phyloP scores from a whole-genome alignment of 2,113 vertebrate species.

The Glaucomys volans region DNA sequence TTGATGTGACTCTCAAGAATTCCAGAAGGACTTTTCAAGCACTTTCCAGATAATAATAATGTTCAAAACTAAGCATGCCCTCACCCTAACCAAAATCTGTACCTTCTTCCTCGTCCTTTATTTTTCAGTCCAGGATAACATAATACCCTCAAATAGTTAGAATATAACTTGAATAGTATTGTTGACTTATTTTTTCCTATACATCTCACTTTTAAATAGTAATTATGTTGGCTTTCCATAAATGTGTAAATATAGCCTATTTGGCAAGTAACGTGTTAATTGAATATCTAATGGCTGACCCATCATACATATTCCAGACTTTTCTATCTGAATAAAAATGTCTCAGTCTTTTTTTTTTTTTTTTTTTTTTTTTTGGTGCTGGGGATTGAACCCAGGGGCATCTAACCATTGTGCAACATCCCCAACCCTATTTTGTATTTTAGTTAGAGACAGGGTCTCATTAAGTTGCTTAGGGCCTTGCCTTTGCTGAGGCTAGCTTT shows the following conservation, averaged over 20 bases:
- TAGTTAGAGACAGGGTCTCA: no score
- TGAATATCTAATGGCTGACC: background rate
- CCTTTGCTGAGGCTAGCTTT: no score
- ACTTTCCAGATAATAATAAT: background rate
- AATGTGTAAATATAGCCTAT: background rate
- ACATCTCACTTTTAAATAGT: background rate
- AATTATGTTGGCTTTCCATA: background rate
- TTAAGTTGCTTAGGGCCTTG: no score
- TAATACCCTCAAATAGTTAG: background rate
- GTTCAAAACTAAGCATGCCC: background rate
- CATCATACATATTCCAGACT: background rate
- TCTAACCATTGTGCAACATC: no score
- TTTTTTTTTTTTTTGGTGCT: no score
- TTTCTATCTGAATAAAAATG: background rate
- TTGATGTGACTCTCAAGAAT: background rate
- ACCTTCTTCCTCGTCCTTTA: background rate
- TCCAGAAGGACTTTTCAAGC: background rate
- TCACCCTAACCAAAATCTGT: background rate
- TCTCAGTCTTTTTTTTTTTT: background rate
- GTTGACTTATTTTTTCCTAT: background rate
- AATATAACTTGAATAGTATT: slow-evolving; percentile 28
- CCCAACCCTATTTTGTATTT: no score
- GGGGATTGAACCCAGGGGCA: no score
- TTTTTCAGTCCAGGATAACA: background rate
- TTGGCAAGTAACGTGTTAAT: background rate